phyloP scores from a whole-genome alignment of 2,797 vertebrate genomes.

The Clarias pachynema region DNA sequence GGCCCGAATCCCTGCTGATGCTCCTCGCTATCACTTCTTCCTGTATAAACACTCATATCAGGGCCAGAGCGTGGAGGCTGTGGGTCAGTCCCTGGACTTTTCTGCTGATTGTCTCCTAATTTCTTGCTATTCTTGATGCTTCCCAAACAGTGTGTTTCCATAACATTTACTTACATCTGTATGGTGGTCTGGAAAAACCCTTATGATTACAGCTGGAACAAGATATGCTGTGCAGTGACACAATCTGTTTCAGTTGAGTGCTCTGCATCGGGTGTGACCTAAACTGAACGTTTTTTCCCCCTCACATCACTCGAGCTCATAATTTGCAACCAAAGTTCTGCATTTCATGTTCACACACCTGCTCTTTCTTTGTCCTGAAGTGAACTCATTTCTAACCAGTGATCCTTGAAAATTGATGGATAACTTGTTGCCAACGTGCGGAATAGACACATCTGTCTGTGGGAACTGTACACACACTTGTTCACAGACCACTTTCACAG shows the following conservation, averaged over 20 bases:
- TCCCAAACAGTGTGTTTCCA: neutral
- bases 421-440: no score
- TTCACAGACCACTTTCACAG: no score
- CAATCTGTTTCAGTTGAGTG: neutral
- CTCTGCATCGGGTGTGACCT: neutral
- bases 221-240: neutral
- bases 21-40: slow-evolving; percentile 96
- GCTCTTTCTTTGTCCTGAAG: neutral
- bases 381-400: neutral
- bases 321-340: neutral
- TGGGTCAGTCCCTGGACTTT: slow-evolving; percentile 80
- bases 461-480: no score
- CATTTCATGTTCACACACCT: neutral
- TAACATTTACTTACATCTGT: neutral
- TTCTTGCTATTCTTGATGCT: neutral
- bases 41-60: slow-evolving; percentile 94
- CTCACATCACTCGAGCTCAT: neutral
- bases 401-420: no score
- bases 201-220: neutral
- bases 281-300: neutral
- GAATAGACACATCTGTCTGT: no score
- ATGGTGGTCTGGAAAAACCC: neutral
- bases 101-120: neutral
- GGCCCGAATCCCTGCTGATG: slow-evolving; percentile 87
- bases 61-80: slow-evolving; percentile 89